Conservation (phyloP, 2,797 vertebrate genomes). For the Trichosurus vulpecula region DNA sequence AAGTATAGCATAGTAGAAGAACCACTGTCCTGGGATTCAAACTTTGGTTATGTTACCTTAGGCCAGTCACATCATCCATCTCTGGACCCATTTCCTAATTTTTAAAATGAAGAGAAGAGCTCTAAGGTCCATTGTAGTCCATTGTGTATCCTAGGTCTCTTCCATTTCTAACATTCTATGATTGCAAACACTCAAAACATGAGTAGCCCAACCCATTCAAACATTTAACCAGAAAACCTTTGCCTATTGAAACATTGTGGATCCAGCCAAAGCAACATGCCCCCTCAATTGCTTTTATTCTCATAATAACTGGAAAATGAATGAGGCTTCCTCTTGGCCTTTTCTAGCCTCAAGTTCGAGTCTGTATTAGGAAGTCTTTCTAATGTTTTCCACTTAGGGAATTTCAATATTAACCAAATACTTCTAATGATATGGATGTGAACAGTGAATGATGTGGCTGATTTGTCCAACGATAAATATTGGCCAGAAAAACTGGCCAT, state of each 20-base stretch:
- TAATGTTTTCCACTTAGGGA: neutral
- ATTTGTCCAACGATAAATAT: neutral
- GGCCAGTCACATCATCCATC: neutral
- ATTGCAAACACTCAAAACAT: neutral
- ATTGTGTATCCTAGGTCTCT: neutral
- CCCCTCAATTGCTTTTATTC: neutral
- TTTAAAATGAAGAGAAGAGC: neutral
- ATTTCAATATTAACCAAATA: neutral
- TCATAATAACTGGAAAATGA: neutral
- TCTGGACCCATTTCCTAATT: neutral
- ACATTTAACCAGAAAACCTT: neutral
- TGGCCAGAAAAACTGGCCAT: neutral
- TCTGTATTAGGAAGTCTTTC: neutral
- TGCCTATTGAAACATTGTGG: neutral
- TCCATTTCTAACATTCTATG: neutral
- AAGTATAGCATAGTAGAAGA: conserved; percentile 9
- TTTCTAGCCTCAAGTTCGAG: neutral
- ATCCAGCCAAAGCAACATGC: neutral
- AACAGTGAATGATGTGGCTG: neutral
- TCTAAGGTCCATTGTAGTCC: neutral
- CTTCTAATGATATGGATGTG: neutral
- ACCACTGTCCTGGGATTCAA: neutral
- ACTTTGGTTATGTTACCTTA: neutral
- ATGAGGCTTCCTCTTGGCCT: neutral
- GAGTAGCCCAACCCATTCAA: neutral